A percentile compares a stretch with the other conserved stretches of the same genome.
These are phyloP conservation scores for Dendrocopos noguchii DNA, from an alignment of 2,113 vertebrate genomes.

Conservation along the genomic window DNA sequence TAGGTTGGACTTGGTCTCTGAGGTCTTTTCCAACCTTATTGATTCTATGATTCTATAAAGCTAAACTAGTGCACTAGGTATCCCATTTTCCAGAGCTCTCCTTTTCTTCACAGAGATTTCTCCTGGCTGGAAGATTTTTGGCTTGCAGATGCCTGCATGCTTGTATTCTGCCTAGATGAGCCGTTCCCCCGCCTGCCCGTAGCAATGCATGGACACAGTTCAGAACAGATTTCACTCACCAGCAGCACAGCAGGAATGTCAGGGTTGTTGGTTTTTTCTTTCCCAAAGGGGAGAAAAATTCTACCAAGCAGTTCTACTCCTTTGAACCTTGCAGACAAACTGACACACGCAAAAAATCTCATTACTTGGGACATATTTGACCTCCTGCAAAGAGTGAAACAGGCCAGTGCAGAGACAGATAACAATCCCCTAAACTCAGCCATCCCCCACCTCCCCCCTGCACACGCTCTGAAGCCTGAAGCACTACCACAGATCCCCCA, in stretches of 20 bases:
- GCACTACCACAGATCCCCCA: slow-evolving; percentile 58
- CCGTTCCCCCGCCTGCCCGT: not conserved
- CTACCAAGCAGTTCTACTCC: not conserved
- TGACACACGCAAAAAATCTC: slow-evolving; percentile 5
- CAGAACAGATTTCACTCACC: not conserved
- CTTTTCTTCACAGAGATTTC: not conserved
- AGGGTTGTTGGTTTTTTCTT: slow-evolving; percentile 25
- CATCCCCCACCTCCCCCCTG: not conserved
- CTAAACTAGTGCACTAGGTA: not conserved
- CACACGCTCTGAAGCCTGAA: slow-evolving; percentile 4
- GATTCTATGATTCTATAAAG: too few species aligned
- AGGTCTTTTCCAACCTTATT: too few species aligned
- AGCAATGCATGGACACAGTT: not conserved
- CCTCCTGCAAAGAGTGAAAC: slow-evolving; percentile 55
- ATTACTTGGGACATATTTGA: slow-evolving; percentile 47
- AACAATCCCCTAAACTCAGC: not conserved
- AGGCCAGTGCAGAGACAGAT: not conserved
- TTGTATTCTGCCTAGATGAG: not conserved
- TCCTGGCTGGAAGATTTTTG: not conserved
- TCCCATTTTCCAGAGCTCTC: not conserved
- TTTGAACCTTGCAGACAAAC: slow-evolving; percentile 25
- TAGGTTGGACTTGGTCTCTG: too few species aligned
- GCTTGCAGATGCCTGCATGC: not conserved
- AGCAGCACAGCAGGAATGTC: not conserved
- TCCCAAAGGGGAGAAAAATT: slow-evolving; percentile 10